Base-by-base conservation (phyloP, 1,140 invertebrate genomes). In the Trichomalopsis sarcophagae region DNA sequence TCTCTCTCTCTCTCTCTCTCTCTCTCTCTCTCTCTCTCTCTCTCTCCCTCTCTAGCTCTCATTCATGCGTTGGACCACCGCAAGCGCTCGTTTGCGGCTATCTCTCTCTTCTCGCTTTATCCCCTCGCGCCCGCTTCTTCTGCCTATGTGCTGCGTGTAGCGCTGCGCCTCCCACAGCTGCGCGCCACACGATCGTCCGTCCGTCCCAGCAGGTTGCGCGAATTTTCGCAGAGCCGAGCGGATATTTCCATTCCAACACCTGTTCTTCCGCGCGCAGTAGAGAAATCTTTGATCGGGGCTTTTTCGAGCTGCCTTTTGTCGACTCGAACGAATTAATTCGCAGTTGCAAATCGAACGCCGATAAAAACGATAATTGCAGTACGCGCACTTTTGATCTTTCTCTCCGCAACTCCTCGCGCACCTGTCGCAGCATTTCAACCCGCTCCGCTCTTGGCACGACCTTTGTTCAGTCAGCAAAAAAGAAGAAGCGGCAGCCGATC, bases 341-440 rank as follows among this genome's bases (percentile, higher is more conserved):
- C 44, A 74, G 14, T 69, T 36, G 33, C 33, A 36, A 36, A 36
- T 36, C 33, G 0, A 36, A 0, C 33, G 33, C 33, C 33, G 33
- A 33, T 33, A 33, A 33, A 33, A 33, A 33, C 33, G 33, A 36
- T 83, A 83, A 83, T 83, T 83, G 36, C 55, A 66, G 55, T 30
- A 13, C n/a, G 47, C 81, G 50, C 21, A 27, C 36, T 50, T 13
- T 50, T 47, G 27, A 76, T 14, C 71, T 66, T 77, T 30, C 75
- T 76, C 40, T 71, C 17, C 1, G 27, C 40, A 23, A 23, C 62
- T 84, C 36, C 74, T 84, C 74, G 68, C 82, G 82, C 82, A 84
- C 82, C 82, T 84, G 82, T 84, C 82, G 82, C 66, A 62, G 36
- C 76, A 55, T 73, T 55, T 84, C 75, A 79, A 73, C 66, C 10